phyloP scores from a whole-genome alignment of 2,888 invertebrate genomes.

The Bellardia bayeri region DNA sequence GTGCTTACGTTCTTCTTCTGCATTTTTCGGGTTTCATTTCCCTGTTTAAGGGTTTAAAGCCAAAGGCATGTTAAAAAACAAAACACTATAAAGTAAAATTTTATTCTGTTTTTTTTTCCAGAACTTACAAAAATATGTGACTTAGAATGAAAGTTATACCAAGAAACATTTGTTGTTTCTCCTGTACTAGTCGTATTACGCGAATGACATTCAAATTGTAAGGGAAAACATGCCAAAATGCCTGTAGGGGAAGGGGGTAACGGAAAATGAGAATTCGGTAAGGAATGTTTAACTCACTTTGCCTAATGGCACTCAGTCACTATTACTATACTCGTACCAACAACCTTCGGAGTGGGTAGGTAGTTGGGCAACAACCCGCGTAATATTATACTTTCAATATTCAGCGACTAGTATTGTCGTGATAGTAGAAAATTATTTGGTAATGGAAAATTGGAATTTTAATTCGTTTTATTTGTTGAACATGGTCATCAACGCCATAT shows the following conservation, averaged over 20 bases:
- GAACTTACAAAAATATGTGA: constrained; percentile 25
- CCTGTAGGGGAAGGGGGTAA: neutral
- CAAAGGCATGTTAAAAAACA: neutral
- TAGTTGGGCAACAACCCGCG: constrained; percentile 2
- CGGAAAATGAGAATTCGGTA: constrained; percentile 19
- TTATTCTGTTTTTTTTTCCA: neutral
- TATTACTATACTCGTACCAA: neutral
- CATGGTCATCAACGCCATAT: constrained; percentile 71
- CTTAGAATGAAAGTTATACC: constrained; percentile 38
- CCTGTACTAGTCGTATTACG: neutral
- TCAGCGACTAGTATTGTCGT: neutral
- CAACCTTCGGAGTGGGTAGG: neutral
- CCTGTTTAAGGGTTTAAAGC: constrained; percentile 30
- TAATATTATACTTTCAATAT: constrained; percentile 44
- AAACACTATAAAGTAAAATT: constrained; percentile 5
- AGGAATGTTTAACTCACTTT: constrained; percentile 54
- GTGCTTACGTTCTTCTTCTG: neutral
- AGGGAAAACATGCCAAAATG: neutral
- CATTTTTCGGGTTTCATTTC: constrained; percentile 14
- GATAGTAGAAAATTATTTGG: constrained; percentile 63
- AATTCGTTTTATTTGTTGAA: constrained; percentile 75
- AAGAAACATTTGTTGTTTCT: neutral
- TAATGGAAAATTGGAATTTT: constrained; percentile 75
- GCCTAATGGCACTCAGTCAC: constrained; percentile 23
- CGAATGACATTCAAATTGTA: constrained; percentile 44